Percentiles rank a stretch among this genome's conserved stretches.
Evolutionary conservation across 2,797 vertebrate species (phyloP).

Genomic region (Melanotaenia pygmaea): DNA sequence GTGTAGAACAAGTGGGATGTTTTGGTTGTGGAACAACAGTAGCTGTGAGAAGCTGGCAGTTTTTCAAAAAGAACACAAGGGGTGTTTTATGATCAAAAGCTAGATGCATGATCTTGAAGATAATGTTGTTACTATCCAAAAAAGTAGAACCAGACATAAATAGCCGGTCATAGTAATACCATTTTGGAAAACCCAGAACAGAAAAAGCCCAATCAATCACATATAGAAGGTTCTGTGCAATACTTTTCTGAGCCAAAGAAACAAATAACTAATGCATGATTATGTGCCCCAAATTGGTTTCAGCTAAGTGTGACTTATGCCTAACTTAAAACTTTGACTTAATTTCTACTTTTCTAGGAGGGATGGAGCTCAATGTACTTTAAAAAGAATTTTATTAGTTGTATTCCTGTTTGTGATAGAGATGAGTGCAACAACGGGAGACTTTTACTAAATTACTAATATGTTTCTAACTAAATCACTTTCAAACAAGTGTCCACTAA

Average conservation of each 20-base stretch:
- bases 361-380: not conserved
- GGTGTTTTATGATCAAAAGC: too few species aligned
- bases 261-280: not conserved
- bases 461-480: not conserved
- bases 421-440: not conserved
- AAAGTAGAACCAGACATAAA: not conserved
- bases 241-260: not conserved
- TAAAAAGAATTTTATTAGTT: not conserved
- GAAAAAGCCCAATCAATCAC: not conserved
- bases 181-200: not conserved
- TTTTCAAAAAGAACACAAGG: too few species aligned
- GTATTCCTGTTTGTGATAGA: not conserved
- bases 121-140: too few species aligned
- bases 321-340: not conserved
- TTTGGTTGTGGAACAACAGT: constrained; percentile 3
- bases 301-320: not conserved
- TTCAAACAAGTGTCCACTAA: not conserved
- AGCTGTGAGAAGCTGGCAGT: too few species aligned
- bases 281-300: not conserved
- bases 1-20: not conserved
- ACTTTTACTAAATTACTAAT: not conserved
- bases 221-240: not conserved
- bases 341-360: too few species aligned
- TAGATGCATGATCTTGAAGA: too few species aligned
- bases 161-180: not conserved